Percentiles rank a stretch among this genome's conserved stretches.
These are phyloP conservation scores for Sitta europaea DNA, from an alignment of 2,113 vertebrate genomes.

Conservation along the genomic window DNA sequence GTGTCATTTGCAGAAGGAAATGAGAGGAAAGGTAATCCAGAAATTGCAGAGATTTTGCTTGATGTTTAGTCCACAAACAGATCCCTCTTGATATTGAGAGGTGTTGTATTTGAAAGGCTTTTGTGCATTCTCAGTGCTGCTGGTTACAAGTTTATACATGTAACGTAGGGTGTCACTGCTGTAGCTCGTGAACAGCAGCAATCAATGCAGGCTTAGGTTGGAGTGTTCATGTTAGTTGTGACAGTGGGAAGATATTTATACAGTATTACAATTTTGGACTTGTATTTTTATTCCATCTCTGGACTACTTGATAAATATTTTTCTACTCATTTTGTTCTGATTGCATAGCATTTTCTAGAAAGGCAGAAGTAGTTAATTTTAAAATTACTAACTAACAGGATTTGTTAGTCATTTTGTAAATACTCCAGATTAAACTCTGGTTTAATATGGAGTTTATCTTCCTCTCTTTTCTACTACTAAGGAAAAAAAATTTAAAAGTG, in stretches of 20 bases:
- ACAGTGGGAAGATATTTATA: background rate
- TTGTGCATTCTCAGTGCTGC: background rate
- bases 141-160: background rate
- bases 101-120: background rate
- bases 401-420: background rate
- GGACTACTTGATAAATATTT: background rate
- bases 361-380: background rate
- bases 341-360: background rate
- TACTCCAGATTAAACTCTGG: background rate
- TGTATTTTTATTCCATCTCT: background rate
- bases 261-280: fast-evolving
- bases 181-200: background rate
- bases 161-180: background rate
- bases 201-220: background rate
- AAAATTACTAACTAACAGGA: background rate
- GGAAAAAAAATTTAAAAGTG: background rate
- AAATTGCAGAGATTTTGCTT: background rate
- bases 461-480: background rate
- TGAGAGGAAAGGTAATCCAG: background rate
- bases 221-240: background rate
- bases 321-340: background rate
- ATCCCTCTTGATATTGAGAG: background rate
- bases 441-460: background rate
- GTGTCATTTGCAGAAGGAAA: background rate
- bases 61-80: background rate